A percentile compares a stretch with the other conserved stretches of the same genome.
Conservation (phyloP, 2,888 invertebrate species). For the Dolomedes plantarius region DNA sequence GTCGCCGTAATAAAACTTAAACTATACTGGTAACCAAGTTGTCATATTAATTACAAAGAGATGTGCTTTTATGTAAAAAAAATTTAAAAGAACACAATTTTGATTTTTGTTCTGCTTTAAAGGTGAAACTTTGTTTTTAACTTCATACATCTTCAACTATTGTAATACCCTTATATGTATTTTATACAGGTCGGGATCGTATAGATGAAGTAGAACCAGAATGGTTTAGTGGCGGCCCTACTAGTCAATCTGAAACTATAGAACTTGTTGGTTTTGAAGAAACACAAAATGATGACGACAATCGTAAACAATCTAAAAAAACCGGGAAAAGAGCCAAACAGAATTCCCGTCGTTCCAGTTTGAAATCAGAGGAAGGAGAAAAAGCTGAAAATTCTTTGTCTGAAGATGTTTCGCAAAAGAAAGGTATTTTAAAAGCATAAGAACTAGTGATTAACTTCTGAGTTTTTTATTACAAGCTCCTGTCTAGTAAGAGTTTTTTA, state of each 20-base stretch:
- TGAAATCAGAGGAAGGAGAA: constrained; percentile 63
- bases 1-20: too few relatives aligned
- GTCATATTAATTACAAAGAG: too few relatives aligned
- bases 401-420: constrained; percentile 44
- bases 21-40: too few relatives aligned
- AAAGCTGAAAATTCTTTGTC: constrained; percentile 24
- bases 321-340: constrained; percentile 43
- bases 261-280: constrained; percentile 95
- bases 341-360: constrained; percentile 52
- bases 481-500: too few relatives aligned
- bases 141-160: too few relatives aligned
- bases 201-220: constrained; percentile 84
- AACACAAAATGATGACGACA: constrained; percentile 67
- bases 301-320: constrained; percentile 27
- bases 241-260: constrained; percentile 93
- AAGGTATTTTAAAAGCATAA: constrained; percentile 33
- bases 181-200: constrained; percentile 67
- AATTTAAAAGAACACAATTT: too few relatives aligned
- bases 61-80: too few relatives aligned
- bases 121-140: too few relatives aligned
- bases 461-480: too few relatives aligned
- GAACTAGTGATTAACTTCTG: too few relatives aligned
- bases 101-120: too few relatives aligned
- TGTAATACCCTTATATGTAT: too few relatives aligned
- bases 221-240: constrained; percentile 88